Conservation (phyloP, 2,797 vertebrate species). For the Acomys russatus region DNA sequence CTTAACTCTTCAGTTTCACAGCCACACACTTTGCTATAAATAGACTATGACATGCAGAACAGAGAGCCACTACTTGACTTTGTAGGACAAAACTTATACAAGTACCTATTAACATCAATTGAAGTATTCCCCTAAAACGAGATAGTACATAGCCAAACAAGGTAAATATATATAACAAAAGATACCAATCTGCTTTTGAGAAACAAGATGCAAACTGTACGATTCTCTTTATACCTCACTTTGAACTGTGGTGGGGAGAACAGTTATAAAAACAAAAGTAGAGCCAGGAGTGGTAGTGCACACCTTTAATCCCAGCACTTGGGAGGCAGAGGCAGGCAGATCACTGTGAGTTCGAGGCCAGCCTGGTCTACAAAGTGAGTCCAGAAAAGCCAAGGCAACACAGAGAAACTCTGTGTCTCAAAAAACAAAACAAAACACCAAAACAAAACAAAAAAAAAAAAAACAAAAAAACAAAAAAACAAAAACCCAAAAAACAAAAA, state of each 20-base stretch:
- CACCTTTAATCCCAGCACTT: too few relatives aligned
- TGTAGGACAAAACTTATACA: neutral
- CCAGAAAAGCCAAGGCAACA: too few relatives aligned
- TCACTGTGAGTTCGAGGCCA: too few relatives aligned
- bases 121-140: neutral
- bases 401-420: too few relatives aligned
- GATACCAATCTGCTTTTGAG: conserved; percentile 22
- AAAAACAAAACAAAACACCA: too few relatives aligned
- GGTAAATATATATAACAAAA: neutral
- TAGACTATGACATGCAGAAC: neutral
- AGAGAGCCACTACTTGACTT: conserved; percentile 26
- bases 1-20: neutral
- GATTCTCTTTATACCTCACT: conserved; percentile 36
- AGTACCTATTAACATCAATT: neutral
- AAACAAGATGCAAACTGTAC: neutral
- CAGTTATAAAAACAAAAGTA: neutral
- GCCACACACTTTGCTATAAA: neutral
- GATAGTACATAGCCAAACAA: conserved; percentile 1
- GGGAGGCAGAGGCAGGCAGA: too few relatives aligned
- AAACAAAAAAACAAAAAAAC: too few relatives aligned
- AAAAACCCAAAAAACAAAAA: neutral
- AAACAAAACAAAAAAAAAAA: too few relatives aligned
- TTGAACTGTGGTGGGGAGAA: neutral
- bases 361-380: too few relatives aligned
- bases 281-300: too few relatives aligned